These are phyloP conservation scores for Austrolebias charrua DNA, from an alignment of 2,797 vertebrate species.

Conservation along the genomic window DNA sequence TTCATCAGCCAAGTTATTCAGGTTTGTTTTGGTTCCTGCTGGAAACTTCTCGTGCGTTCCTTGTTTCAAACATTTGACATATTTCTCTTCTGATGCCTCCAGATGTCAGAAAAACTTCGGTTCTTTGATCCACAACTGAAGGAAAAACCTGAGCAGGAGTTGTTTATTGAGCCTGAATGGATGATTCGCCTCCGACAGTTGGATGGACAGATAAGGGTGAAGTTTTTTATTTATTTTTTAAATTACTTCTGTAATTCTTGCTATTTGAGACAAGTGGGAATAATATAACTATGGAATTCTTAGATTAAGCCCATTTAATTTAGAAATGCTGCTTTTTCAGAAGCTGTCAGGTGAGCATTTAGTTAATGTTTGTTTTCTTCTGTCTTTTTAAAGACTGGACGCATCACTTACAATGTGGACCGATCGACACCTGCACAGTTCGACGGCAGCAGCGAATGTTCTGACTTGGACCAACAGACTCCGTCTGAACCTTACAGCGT, in stretches of 20 bases:
- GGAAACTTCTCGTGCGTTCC: not conserved
- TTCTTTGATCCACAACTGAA: conserved; percentile 96
- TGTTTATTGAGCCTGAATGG: conserved; percentile 89
- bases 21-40: conserved; percentile 66
- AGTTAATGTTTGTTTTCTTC: not conserved
- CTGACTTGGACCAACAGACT: conserved; percentile 83
- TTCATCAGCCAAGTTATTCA: conserved; percentile 90
- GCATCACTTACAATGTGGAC: conserved; percentile 74
- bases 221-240: too few relatives aligned
- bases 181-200: conserved; percentile 83
- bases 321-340: not conserved
- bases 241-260: too few relatives aligned
- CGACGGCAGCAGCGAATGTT: conserved; percentile 84
- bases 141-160: conserved; percentile 93
- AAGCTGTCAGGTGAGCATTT: not conserved
- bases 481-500: conserved; percentile 75
- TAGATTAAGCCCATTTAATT: not conserved
- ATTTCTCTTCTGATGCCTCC: conserved; percentile 20
- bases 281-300: not conserved
- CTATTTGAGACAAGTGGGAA: not conserved
- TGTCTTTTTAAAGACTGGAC: conserved; percentile 78
- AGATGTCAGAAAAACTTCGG: conserved; percentile 90
- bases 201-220: conserved; percentile 88
- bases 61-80: not conserved
- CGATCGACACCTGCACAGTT: conserved; percentile 82